Conservation (phyloP, 2,113 vertebrate genomes). For the Pongo abelii region DNA sequence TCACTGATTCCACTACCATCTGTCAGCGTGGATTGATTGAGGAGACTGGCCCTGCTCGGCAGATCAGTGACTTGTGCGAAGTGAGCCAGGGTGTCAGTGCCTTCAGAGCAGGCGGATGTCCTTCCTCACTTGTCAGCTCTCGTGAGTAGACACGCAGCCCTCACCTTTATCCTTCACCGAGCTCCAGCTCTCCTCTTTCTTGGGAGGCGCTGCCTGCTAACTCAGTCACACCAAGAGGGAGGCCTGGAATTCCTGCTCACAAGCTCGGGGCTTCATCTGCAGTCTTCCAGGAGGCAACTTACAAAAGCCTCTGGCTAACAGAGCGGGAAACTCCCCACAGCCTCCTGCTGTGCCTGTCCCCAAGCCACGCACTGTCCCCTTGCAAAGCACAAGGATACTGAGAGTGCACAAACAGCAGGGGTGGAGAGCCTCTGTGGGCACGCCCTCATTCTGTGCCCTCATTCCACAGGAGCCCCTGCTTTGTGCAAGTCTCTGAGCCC, state of each 20-base stretch:
- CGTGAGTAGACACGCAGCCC: neutral
- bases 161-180: conserved; percentile 17
- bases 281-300: neutral
- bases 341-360: neutral
- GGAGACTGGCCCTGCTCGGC: conserved; percentile 64
- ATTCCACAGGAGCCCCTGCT: neutral
- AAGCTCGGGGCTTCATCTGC: neutral
- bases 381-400: neutral
- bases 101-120: conserved; percentile 36
- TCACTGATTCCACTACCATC: conserved; percentile 68
- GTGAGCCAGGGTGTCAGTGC: neutral
- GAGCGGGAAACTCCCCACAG: neutral
- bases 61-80: conserved; percentile 65
- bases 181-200: conserved; percentile 11
- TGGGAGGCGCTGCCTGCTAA: neutral
- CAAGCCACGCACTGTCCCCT: neutral
- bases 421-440: neutral
- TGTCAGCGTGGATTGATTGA: conserved; percentile 74
- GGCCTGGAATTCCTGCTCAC: neutral
- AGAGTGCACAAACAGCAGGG: neutral
- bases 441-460: neutral
- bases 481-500: neutral
- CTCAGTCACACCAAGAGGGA: neutral
- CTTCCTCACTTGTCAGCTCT: neutral
- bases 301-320: neutral